Evolutionary conservation across 1,140 invertebrate genomes (phyloP), one percentile per base, ranked within the genome.

Genomic region (Metaphire vulgaris): DNA sequence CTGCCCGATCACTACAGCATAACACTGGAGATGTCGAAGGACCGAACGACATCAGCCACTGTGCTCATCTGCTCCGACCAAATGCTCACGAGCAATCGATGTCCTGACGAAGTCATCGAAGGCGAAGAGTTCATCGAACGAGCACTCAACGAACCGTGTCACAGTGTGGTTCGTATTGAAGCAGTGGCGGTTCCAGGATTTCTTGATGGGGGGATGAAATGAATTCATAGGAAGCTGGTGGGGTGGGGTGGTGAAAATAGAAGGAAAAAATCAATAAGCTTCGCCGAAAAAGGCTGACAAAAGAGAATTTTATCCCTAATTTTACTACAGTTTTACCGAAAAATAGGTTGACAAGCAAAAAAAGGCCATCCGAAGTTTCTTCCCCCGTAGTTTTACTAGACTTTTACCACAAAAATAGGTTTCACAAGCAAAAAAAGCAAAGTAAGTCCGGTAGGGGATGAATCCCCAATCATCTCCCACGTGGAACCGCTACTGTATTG

Each of bases 1-100:
- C 66, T 84, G 41, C 83, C 83, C 16, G 82, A 84, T 56, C 79
- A 81, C 72, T 83, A 84, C 77, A 79, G 76, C 66, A 79, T 84
- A 0, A 78, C 80, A 26, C 73, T 84, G 34, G 75, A 82, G n/a
- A 77, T 82, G 14, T 66, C 79, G 0, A 65, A 72, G 6, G 80
- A 82, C 76, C 77, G 81, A 26, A 82, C 77, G 6, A 78, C 82
- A n/a, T 75, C 75, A 6, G 82, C 82, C 29, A 66, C 70, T 12
- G 76, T 79, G 14, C 77, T 81, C 56, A 77, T 69, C 1, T 84
- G 41, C 41, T 12, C 41, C 6, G 21, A 21, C 6, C 6, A 56
- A 56, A 56, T 56, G 41, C 21, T 56, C 41, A 21, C 41, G 41
- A 21, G 41, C 6, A 21, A 56, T 21, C 6, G 21, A 56, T 56